A percentile compares a stretch with the other conserved stretches of the same genome.
Evolutionary conservation across 1,140 invertebrate species (phyloP).

Genomic region (Adelges cooleyi): DNA sequence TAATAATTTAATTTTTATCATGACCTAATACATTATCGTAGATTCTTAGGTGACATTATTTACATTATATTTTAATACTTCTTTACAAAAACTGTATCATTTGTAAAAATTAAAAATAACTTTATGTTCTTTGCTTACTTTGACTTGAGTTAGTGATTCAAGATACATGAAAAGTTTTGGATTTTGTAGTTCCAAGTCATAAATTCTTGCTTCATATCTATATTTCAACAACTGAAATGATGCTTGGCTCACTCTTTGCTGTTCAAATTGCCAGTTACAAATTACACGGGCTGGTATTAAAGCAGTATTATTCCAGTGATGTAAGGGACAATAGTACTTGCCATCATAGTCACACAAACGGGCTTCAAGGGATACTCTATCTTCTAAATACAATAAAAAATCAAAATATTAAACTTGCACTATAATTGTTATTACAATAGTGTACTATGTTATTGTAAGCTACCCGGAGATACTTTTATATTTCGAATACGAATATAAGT

Average conservation of each 20-base stretch:
- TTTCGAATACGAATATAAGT: conserved; percentile 62
- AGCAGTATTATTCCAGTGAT: conserved; percentile 74
- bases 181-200: conserved; percentile 70
- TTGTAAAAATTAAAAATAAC: too few relatives aligned
- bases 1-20: too few relatives aligned
- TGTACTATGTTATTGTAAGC: too few relatives aligned
- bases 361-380: conserved; percentile 52
- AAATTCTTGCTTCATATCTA: conserved; percentile 58
- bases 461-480: conserved; percentile 33
- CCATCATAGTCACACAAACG: conserved; percentile 82
- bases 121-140: too few relatives aligned
- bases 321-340: conserved; percentile 76
- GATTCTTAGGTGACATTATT: too few relatives aligned
- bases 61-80: too few relatives aligned
- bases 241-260: conserved; percentile 55
- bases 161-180: conserved; percentile 73
- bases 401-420: too few relatives aligned
- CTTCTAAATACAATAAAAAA: conserved; percentile 38
- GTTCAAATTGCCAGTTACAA: conserved; percentile 89
- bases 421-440: too few relatives aligned
- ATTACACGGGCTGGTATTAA: conserved; percentile 78
- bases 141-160: conserved; percentile 66
- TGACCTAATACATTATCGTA: too few relatives aligned
- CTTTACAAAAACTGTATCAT: too few relatives aligned
- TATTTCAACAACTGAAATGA: conserved; percentile 59